Percentiles rank a stretch among this genome's conserved stretches.
Conservation (phyloP, 2,888 invertebrate genomes). For the Isotomurus palustris region DNA sequence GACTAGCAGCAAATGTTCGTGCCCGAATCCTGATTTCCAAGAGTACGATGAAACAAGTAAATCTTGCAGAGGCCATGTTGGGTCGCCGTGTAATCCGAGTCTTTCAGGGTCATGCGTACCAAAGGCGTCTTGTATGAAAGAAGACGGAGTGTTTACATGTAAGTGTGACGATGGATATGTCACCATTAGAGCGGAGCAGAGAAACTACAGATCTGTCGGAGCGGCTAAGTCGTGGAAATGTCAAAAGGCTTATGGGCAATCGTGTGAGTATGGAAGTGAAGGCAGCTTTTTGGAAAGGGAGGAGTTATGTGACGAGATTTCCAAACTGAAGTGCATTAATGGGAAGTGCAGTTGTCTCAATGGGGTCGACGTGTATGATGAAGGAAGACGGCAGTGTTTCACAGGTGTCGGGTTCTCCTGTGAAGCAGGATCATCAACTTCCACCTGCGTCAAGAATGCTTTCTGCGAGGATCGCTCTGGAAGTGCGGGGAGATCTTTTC, state of each 20-base stretch:
- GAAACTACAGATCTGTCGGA: too few relatives aligned
- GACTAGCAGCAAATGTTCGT: too few relatives aligned
- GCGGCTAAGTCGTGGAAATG: too few relatives aligned
- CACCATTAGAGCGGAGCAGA: neutral
- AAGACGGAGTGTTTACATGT: neutral
- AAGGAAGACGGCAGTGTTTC: neutral
- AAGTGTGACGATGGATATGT: neutral
- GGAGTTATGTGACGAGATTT: neutral
- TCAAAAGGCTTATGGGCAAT: neutral
- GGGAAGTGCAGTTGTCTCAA: constrained; percentile 11
- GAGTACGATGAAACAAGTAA: neutral
- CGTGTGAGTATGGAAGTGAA: neutral
- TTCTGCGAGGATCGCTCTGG: constrained; percentile 2
- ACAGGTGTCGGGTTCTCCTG: constrained; percentile 1
- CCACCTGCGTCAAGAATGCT: constrained; percentile 5
- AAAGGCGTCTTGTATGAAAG: neutral
- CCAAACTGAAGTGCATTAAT: neutral
- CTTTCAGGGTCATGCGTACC: neutral
- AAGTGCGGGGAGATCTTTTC: too few relatives aligned
- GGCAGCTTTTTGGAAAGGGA: neutral
- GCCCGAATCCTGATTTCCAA: neutral
- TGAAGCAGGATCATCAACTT: neutral
- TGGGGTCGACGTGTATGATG: constrained; percentile 11
- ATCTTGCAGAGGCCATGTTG: neutral
- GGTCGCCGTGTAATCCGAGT: neutral